Percentiles rank a stretch among this genome's conserved stretches.
Conservation (phyloP, 2,888 invertebrate genomes). For the Cheilosia vulpina region DNA sequence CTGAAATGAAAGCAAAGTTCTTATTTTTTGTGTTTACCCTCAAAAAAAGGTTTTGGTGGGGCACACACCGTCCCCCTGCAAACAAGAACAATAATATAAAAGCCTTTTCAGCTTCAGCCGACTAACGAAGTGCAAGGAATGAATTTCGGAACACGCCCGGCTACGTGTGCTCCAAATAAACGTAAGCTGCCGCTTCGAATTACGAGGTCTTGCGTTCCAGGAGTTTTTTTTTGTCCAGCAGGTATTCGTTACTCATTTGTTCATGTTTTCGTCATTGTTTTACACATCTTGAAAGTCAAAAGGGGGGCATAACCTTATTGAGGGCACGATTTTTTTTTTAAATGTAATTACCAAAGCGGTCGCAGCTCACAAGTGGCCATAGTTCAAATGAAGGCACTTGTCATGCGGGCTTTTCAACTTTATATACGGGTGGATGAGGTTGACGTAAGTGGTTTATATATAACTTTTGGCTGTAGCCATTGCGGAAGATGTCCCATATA, state of each 20-base stretch:
- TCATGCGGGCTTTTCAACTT: not conserved
- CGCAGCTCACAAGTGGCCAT: not conserved
- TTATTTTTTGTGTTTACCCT: slow-evolving; percentile 7
- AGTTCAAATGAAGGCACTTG: no score
- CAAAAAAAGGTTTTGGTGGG: slow-evolving; percentile 3
- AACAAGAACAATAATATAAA: slow-evolving; percentile 8
- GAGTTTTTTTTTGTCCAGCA: not conserved
- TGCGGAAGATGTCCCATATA: no score
- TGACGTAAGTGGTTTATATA: no score
- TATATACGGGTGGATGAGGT: not conserved
- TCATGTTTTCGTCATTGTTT: slow-evolving; percentile 4
- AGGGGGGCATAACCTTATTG: not conserved
- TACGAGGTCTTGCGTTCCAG: slow-evolving; percentile 22
- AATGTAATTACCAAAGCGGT: not conserved
- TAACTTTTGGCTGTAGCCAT: no score
- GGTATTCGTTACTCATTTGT: slow-evolving; percentile 7
- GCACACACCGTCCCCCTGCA: slow-evolving; percentile 4
- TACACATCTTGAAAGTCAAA: not conserved
- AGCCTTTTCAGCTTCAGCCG: slow-evolving; percentile 18
- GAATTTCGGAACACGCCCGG: slow-evolving; percentile 26
- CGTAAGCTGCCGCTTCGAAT: slow-evolving; percentile 14
- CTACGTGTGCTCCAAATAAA: slow-evolving; percentile 28
- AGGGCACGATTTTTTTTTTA: not conserved
- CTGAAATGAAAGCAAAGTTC: slow-evolving; percentile 29
- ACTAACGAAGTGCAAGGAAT: slow-evolving; percentile 45